Percentiles rank a stretch among this genome's conserved stretches.
Evolutionary conservation across 2,113 vertebrate genomes (phyloP).

Genomic region (Ammodytes dubius): DNA sequence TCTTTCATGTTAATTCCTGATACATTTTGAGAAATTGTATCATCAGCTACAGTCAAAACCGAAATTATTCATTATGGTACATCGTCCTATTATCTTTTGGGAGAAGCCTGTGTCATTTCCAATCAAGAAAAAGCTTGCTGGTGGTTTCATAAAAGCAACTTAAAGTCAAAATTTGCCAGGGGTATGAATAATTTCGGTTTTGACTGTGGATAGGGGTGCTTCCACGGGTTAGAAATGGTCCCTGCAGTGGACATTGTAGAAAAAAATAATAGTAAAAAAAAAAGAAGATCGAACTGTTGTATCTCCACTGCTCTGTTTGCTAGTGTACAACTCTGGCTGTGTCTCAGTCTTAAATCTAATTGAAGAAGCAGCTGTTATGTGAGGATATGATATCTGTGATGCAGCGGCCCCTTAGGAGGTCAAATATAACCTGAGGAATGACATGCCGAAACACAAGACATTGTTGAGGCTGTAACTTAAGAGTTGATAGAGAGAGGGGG

Average conservation of each 20-base stretch:
- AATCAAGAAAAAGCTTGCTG: too few relatives aligned
- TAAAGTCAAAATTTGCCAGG: too few relatives aligned
- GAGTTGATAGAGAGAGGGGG: too few relatives aligned
- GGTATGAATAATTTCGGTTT: too few relatives aligned
- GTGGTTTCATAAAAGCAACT: too few relatives aligned
- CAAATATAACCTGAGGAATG: slow-evolving; percentile 63
- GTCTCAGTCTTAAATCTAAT: slow-evolving; percentile 32
- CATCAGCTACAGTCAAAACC: too few relatives aligned
- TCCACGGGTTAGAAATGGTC: background rate
- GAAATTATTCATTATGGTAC: too few relatives aligned
- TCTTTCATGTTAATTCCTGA: too few relatives aligned
- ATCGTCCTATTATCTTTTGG: too few relatives aligned
- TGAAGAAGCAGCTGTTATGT: slow-evolving; percentile 61
- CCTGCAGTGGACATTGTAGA: background rate
- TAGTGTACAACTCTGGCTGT: slow-evolving; percentile 53
- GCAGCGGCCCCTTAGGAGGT: slow-evolving; percentile 55
- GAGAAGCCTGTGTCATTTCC: too few relatives aligned
- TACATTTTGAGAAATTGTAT: background rate
- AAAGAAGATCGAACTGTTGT: background rate
- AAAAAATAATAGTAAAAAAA: too few relatives aligned
- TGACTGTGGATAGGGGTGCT: too few relatives aligned
- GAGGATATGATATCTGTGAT: slow-evolving; percentile 47
- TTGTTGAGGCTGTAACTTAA: slow-evolving; percentile 40
- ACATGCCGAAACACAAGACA: slow-evolving; percentile 39
- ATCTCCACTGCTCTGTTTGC: slow-evolving; percentile 18